A percentile compares a stretch with the other conserved stretches of the same genome.
Evolutionary conservation across 2,888 invertebrate genomes (phyloP).

Genomic region (Laspeyria flexula): DNA sequence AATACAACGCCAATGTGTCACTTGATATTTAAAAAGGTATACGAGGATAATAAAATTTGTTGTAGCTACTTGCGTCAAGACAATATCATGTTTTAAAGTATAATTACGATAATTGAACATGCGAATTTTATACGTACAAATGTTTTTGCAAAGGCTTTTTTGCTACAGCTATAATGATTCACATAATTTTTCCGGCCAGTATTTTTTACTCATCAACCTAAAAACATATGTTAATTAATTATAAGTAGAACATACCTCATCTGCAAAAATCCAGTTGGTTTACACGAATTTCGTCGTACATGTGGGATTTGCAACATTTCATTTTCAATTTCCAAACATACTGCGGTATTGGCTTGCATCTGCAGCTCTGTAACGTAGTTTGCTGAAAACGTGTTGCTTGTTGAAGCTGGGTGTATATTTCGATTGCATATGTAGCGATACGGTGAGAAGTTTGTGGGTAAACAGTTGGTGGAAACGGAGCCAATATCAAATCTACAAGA

Average conservation of each 20-base stretch:
- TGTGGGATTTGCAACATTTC: background rate
- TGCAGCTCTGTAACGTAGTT: constrained; percentile 7
- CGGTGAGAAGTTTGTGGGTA: background rate
- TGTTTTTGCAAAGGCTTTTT: too few species aligned
- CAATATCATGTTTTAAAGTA: background rate
- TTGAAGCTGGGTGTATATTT: constrained; percentile 13
- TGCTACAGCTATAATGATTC: too few species aligned
- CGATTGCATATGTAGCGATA: constrained; percentile 7
- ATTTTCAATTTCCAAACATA: constrained; percentile 13
- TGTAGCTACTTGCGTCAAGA: too few species aligned
- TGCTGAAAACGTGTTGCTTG: constrained; percentile 12
- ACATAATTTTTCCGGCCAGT: too few species aligned
- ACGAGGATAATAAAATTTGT: too few species aligned
- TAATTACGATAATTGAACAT: too few species aligned
- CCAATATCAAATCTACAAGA: background rate
- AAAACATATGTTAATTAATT: too few species aligned
- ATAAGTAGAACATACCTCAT: too few species aligned
- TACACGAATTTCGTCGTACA: background rate
- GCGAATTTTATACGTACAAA: too few species aligned
- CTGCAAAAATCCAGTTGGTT: too few species aligned
- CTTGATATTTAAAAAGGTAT: background rate
- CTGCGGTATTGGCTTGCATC: constrained; percentile 7
- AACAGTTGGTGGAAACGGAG: background rate
- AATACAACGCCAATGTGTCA: background rate
- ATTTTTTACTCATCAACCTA: too few species aligned